Percentiles rank a stretch among this genome's conserved stretches.
Evolutionary conservation across 2,888 invertebrate species (phyloP).

Genomic region (Sinotaia quadrata): DNA sequence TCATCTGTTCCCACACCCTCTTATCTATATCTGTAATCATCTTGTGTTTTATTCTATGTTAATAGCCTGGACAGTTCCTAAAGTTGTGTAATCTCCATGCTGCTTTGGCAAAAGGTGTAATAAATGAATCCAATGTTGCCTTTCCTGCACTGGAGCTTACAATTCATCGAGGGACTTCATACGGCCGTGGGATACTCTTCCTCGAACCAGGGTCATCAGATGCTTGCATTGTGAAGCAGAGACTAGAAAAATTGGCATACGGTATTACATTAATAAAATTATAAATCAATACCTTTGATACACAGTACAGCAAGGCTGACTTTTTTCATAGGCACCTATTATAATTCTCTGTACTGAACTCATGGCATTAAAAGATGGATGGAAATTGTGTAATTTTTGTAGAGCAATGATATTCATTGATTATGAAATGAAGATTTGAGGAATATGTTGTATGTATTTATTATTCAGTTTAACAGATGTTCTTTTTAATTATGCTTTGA

Average conservation of each 20-base stretch:
- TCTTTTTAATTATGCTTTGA: no score
- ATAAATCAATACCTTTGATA: no score
- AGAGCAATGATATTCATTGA: no score
- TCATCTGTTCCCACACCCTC: neutral
- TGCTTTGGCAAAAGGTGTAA: conserved; percentile 2
- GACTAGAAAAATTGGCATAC: neutral
- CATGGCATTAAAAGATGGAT: no score
- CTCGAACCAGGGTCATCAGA: neutral
- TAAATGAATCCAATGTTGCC: neutral
- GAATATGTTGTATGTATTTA: no score
- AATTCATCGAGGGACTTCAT: conserved; percentile 15
- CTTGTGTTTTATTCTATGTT: neutral
- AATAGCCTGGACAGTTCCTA: conserved; percentile 18
- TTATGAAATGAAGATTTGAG: no score
- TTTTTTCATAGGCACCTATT: no score
- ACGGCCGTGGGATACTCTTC: conserved; percentile 15
- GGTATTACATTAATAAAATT: no score
- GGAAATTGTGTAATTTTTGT: no score
- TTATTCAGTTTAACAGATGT: no score
- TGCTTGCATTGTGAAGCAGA: neutral
- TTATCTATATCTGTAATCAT: neutral
- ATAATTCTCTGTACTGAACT: no score
- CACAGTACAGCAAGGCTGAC: no score
- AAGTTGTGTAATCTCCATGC: conserved; percentile 23
- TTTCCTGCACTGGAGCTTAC: conserved; percentile 3